Conservation (phyloP, 53 echinoderm and acorn worm species). For the Arbacia lixula region DNA sequence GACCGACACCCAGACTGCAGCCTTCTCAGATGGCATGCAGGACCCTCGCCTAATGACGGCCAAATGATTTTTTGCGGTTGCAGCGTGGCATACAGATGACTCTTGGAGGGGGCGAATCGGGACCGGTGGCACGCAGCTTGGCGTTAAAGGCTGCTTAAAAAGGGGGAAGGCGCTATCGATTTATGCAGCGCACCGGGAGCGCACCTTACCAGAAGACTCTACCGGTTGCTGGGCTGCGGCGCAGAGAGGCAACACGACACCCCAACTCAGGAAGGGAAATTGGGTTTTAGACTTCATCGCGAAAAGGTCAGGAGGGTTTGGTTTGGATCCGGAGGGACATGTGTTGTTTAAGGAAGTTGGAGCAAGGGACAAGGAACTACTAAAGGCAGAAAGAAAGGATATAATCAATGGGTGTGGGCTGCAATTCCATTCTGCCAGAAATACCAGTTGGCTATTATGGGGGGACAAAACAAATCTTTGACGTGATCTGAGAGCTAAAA, state of each 20-base stretch:
- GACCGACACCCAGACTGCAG: neutral
- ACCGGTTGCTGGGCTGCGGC: neutral
- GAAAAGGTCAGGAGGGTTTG: neutral
- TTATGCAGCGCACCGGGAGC: neutral
- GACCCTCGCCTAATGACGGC: constrained; percentile 20
- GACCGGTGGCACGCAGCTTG: neutral
- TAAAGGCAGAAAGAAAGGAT: too few relatives aligned
- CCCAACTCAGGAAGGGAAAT: neutral
- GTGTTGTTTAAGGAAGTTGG: too few relatives aligned
- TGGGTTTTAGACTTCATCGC: neutral
- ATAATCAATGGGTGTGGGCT: too few relatives aligned
- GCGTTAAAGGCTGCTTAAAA: constrained; percentile 2
- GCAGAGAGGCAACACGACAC: neutral
- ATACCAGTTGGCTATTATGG: too few relatives aligned
- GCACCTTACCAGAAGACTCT: neutral
- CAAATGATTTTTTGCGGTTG: constrained; percentile 32
- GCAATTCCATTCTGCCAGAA: too few relatives aligned
- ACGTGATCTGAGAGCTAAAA: too few relatives aligned
- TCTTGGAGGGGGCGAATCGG: neutral
- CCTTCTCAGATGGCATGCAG: neutral
- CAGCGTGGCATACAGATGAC: constrained; percentile 31
- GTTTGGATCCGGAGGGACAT: too few relatives aligned
- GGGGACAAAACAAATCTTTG: too few relatives aligned
- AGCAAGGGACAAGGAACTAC: too few relatives aligned
- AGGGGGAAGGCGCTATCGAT: constrained; percentile 5